These are phyloP conservation scores for Hylyphantes graminicola DNA, from an alignment of 1,140 invertebrate genomes.

Conservation along the genomic window DNA sequence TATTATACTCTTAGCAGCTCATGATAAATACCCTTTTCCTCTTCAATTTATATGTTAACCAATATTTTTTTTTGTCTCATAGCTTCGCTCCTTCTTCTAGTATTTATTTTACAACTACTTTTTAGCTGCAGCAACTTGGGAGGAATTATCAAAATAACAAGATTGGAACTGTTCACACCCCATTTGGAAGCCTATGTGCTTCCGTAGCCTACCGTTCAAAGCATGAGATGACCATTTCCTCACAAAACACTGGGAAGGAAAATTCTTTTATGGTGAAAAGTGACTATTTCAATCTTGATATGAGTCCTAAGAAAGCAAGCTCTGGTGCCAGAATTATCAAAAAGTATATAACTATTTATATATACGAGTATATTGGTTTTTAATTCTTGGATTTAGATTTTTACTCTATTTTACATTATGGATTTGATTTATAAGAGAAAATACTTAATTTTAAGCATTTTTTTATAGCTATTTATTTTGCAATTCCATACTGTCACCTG, in stretches of 20 bases:
- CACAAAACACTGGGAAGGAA: constrained; percentile 78
- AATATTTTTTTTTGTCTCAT: no score
- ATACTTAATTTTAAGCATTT: no score
- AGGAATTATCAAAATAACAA: constrained; percentile 80
- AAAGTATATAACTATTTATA: constrained; percentile 4
- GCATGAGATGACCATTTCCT: constrained; percentile 84
- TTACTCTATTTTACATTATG: no score
- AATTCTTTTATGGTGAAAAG: constrained; percentile 85
- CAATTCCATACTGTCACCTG: no score
- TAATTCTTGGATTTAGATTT: no score
- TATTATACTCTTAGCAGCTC: no score
- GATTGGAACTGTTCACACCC: constrained; percentile 85
- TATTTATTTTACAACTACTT: no score
- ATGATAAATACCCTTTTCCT: no score
- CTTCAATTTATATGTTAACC: no score
- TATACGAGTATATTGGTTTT: neutral
- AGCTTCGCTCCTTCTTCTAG: no score
- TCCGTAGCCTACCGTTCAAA: constrained; percentile 84
- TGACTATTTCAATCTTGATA: constrained; percentile 85
- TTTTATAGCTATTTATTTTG: no score
- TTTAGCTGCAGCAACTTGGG: constrained; percentile 68
- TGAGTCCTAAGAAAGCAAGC: constrained; percentile 74
- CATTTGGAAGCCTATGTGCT: constrained; percentile 81
- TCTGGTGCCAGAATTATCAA: constrained; percentile 29
- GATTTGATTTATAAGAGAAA: no score